Base-by-base conservation (phyloP, 2,113 vertebrate species). In the Motacilla alba region DNA sequence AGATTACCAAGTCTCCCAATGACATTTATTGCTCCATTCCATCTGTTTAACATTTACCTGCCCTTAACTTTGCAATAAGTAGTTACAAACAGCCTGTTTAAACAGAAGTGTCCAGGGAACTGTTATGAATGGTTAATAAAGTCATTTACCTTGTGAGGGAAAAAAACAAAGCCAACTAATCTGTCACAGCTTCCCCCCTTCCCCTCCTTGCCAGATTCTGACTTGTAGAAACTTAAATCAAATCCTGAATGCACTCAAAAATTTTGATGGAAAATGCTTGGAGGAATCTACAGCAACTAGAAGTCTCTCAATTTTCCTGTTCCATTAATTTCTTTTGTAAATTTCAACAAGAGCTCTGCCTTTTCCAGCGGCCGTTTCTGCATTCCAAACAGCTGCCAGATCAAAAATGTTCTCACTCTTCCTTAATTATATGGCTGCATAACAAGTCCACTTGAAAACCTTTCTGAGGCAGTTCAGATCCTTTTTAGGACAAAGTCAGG, bases 401-500 rank as follows among this genome's bases (percentile, higher is more conserved):
- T 79, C 28, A 93, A 26, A 88, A 91, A 90, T 28, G 41, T 90
- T 93, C 85, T 77, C 82, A 69, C 67, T 76, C 85, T 73, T 72
- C 74, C 84, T 91, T 87, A 87, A 87, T 89, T 90, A 58, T 11
- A 67, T 4, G 43, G 64, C 73, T 63, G 43, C 43, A 9, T 43
- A 86, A 87, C 46, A 88, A 90, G 74, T 44, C 63, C 44, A 88
- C 59, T 85, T 83, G 46, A 56, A 93, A 87, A 66, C 33, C 14
- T 28, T 81, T 60, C 62, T 82, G 60, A 56, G 28, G 67, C 70
- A 85, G 76, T 8, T 37, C 52, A 76, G 27, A 69, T 73, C 93
- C 87, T 85, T 94, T 96, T 94, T 80, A 95, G 87, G 95, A 55
- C 58, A 93, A 91, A 94, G 46, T 60, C 52, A 91, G 63, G 23